Evolutionary conservation across 2,113 vertebrate species (phyloP).

Genomic region (Cyanoramphus novaezelandiae): DNA sequence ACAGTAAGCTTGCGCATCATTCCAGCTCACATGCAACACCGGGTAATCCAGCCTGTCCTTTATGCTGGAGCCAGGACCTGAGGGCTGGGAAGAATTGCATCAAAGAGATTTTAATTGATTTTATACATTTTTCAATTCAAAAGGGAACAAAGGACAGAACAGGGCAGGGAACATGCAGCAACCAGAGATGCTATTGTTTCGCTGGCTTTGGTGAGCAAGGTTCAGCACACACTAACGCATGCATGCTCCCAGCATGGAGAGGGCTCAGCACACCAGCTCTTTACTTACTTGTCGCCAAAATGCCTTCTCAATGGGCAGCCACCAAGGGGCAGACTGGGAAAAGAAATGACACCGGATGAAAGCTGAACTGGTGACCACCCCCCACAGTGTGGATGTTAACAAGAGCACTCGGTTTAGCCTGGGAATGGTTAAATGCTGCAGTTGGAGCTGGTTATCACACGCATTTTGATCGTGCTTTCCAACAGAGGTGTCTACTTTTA

Average conservation of each 20-base stretch:
- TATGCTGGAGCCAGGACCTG: constrained; percentile 90
- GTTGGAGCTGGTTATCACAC: neutral
- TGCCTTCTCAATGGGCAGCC: constrained; percentile 87
- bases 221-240: neutral
- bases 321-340: constrained; percentile 90
- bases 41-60: constrained; percentile 83
- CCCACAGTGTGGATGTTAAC: neutral
- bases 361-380: neutral
- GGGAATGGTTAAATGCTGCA: neutral
- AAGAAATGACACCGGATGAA: neutral
- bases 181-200: accelerated
- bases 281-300: constrained; percentile 92
- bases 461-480: neutral
- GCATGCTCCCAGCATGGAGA: accelerated
- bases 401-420: neutral
- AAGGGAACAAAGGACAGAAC: neutral
- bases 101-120: neutral
- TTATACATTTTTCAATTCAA: neutral
- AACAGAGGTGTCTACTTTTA: neutral
- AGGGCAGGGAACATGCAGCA: neutral
- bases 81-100: constrained; percentile 75
- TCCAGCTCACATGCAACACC: constrained; percentile 97
- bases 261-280: accelerated
- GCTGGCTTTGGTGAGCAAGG: accelerated
- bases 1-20: constrained; percentile 88